phyloP scores from a whole-genome alignment of 2,888 invertebrate genomes.

The Drosophila pseudotakahashii region DNA sequence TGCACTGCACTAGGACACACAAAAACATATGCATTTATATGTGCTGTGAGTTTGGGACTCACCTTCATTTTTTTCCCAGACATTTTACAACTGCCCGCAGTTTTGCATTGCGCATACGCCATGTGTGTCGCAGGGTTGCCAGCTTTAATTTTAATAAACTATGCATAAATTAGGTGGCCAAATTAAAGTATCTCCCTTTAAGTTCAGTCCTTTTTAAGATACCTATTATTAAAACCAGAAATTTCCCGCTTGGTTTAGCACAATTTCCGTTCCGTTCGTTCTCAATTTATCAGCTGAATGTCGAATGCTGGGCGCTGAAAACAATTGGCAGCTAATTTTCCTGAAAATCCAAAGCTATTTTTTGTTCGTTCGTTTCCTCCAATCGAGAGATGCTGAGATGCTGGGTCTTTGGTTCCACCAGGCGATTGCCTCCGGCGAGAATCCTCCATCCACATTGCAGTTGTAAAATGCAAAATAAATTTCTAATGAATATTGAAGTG shows the following conservation, averaged over 20 bases:
- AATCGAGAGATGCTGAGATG: conserved; percentile 16
- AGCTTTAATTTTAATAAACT: conserved; percentile 70
- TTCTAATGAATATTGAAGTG: conserved; percentile 79
- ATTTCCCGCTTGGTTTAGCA: conserved; percentile 70
- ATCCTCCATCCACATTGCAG: conserved; percentile 37
- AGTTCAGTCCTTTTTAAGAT: conserved; percentile 3
- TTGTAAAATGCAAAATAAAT: conserved; percentile 72
- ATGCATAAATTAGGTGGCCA: conserved; percentile 45
- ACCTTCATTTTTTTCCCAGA: conserved; percentile 40
- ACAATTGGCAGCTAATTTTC: conserved; percentile 78
- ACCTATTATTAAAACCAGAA: conserved; percentile 10
- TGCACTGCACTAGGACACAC: conserved; percentile 52
- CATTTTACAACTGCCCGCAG: conserved; percentile 48
- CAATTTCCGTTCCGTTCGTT: conserved; percentile 71
- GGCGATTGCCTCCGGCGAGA: conserved; percentile 28
- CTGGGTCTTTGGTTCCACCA: conserved; percentile 13
- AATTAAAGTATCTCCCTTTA: conserved; percentile 51
- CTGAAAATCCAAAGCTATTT: conserved; percentile 66
- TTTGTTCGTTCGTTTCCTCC: conserved; percentile 46
- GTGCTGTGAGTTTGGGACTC: conserved; percentile 8
- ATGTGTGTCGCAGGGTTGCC: conserved; percentile 43
- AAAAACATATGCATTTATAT: conserved; percentile 28
- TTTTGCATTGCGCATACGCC: conserved; percentile 65
- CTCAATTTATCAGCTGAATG: conserved; percentile 62
- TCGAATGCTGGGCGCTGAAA: conserved; percentile 51